Conservation (phyloP, 2,113 vertebrate species). For the Cryptomyrus ogoouensis region DNA sequence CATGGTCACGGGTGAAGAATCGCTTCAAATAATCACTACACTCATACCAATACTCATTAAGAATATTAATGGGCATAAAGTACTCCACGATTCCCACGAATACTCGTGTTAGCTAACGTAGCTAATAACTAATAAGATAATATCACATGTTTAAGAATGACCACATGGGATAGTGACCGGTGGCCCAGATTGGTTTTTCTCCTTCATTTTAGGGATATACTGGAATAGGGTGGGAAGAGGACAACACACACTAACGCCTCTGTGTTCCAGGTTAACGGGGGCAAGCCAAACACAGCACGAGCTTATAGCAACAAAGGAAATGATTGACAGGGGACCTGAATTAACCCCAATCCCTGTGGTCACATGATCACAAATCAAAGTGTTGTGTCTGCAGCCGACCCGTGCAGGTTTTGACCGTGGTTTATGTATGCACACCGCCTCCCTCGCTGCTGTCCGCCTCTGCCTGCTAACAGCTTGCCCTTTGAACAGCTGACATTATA, state of each 20-base stretch:
- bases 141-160: neutral
- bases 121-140: neutral
- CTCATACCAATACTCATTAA: neutral
- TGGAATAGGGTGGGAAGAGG: neutral
- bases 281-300: neutral
- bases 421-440: neutral
- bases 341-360: neutral
- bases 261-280: neutral
- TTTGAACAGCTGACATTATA: constrained; percentile 35
- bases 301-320: neutral
- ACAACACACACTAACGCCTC: neutral
- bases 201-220: neutral
- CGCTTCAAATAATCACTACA: neutral
- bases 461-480: constrained; percentile 20
- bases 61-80: neutral
- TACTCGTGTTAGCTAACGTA: neutral
- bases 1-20: neutral
- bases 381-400: neutral
- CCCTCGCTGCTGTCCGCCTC: neutral
- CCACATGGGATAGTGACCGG: neutral
- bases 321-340: neutral
- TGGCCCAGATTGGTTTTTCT: neutral
- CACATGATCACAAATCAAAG: neutral
- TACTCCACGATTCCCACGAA: neutral
- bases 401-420: neutral